These are phyloP conservation scores for Hippolais icterina DNA, from an alignment of 2,113 vertebrate genomes.

Conservation along the genomic window DNA sequence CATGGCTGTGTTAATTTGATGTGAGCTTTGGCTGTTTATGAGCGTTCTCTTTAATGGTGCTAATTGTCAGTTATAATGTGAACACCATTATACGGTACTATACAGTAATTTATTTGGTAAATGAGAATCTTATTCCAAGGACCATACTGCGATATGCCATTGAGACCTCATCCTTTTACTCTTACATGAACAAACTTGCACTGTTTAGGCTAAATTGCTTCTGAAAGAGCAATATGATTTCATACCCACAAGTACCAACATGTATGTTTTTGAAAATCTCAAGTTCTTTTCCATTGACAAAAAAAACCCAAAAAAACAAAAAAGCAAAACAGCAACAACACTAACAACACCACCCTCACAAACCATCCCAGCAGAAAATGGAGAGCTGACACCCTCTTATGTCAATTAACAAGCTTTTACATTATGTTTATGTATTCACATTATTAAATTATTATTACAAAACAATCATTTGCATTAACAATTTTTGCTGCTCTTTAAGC, in stretches of 20 bases:
- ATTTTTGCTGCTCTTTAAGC: not conserved
- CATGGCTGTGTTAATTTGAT: constrained; percentile 73
- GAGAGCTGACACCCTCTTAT: not conserved
- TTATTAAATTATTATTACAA: not conserved
- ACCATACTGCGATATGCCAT: constrained; percentile 38
- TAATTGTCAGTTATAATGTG: constrained; percentile 75
- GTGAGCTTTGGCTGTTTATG: constrained; percentile 71
- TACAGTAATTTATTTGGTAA: constrained; percentile 74
- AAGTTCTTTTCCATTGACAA: not conserved
- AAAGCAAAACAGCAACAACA: not conserved
- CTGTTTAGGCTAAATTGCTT: constrained; percentile 17
- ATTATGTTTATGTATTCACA: not conserved
- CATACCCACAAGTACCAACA: not conserved
- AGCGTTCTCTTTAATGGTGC: constrained; percentile 68
- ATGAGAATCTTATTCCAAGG: constrained; percentile 70
- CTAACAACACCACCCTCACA: not conserved
- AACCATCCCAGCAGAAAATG: not conserved
- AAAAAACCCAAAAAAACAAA: not conserved
- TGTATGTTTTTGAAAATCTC: not conserved
- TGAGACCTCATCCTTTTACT: constrained; percentile 59
- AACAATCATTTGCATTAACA: constrained; percentile 32
- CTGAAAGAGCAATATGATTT: not conserved
- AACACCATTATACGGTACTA: constrained; percentile 69
- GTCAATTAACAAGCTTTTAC: not conserved
- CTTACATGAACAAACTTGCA: constrained; percentile 50